Base-by-base conservation (phyloP, 1,140 invertebrate genomes). In the Paraescarpia echinospica region DNA sequence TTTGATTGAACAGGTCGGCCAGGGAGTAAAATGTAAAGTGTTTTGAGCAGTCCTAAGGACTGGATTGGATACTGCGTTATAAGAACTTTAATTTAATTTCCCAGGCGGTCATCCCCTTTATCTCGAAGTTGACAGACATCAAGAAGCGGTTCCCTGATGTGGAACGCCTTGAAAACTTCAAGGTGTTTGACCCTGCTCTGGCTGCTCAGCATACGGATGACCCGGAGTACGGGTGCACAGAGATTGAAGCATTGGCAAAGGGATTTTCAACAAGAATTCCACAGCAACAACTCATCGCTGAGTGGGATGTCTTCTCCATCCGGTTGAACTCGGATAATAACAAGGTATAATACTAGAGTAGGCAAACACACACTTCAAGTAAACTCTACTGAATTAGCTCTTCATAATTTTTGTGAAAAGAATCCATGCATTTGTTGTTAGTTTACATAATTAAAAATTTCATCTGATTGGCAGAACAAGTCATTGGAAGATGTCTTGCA, bases 231-330 rank as follows among this genome's bases (percentile, higher is more conserved):
- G 89, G 89, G 18, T 90, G 14, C 33, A 33, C 33, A 90, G 89
- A 90, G 89, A 90, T 90, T 12, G n/a, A 90, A 33, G 18, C 14
- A 22, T 22, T 90, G 8, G 89, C 89, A 35, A 35, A 35, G 6
- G 89, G 33, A 22, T 90, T 90, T 33, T 90, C 35, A 35, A 31
- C 89, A 31, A 90, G 89, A 33, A 22, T 90, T 90, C 89, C 4
- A 31, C 89, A 9, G 33, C 22, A 34, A 33, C 89, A 90, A 31
- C 89, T 90, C 14, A 33, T 35, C 27, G n/a, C 18, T 90, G 89
- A 90, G 89, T 90, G 22, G 89, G 89, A 90, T 22, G n/a, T 90
- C 89, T 90, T 90, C 89, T 34, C 9, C 89, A 90, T 34, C 18
- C 35, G 8, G 33, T 22, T 90, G 33, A 90, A 8, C 34, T 89